Base-by-base conservation (phyloP, 1,140 invertebrate species). In the Teleogryllus occipitalis region DNA sequence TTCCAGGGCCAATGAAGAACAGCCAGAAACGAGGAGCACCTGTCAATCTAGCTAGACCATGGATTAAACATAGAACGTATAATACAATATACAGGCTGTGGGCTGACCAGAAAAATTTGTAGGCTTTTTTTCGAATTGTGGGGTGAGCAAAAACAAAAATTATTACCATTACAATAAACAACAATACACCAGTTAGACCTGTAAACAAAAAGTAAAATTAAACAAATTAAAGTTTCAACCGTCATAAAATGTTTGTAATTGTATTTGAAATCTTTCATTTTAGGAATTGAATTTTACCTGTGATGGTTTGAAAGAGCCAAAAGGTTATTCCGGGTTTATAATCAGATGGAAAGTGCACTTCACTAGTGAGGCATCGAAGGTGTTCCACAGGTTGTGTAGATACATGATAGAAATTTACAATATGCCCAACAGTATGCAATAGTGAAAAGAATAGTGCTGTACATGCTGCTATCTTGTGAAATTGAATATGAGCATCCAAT, bases 341-440 rank as follows among this genome's bases (percentile, higher is more conserved):
- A 85, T 98, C 96, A 0, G 95, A 96, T 10, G 96, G 93, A 84
- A 97, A 99, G 84, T 93, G 93, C 77, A 98, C 92, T 88, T 98
- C 97, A 81, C 96, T 93, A 0, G 98, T 99, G 4, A 99, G 89
- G 86, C 98, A 99, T 39, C 95, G 90, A 12, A 99, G 88, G 86
- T 98, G 95, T 83, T 96, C 96, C 0, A 98, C 89, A 0, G 97
- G 97, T 85, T 99, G 98, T 0, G 97, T 99, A 4, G 96, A 97
- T 0, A 99, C 94, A 84, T 99, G 97, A 86, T 99, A 99, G 86
- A 99, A 99, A 86, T 99, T 99, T 39, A 99, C 95, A 83, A 98
- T 94, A 85, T 99, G 98, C 0, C 98, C 98, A 47, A 98, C 91
- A 0, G 97, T 96, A 83, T 99, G 95, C 1, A 97, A 89, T 12